Base-by-base conservation (phyloP, 92 coral and sea anemone species). In the Ricordea florida region DNA sequence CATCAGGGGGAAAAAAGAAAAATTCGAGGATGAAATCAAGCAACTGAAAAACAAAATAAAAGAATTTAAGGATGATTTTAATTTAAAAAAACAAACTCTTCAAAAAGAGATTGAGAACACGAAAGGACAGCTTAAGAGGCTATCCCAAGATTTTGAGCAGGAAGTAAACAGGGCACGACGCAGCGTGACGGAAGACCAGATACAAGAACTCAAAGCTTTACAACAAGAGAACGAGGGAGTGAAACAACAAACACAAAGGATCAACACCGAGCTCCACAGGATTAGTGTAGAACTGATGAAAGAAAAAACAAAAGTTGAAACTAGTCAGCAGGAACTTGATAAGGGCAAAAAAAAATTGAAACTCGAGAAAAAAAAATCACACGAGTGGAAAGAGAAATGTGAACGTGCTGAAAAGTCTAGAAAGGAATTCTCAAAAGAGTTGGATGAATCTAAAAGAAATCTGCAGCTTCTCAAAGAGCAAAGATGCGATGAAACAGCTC, bases 311-410 rank as follows among this genome's bases (percentile, higher is more conserved):
- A 53, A 50, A 9, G 33, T 43, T 14, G 77, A 32, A 18, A 74
- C 78, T n/a, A 27, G 29, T 13, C 79, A 88, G 15, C 82, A 77
- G 36, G 90, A 91, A 7, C 44, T 52, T 6, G 85, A 67, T 8
- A 61, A 73, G 33, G 47, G 41, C 3, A 88, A 67, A 53, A 91
- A 88, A 62, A 91, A 79, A 55, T 52, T 82, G 16, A 36, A 66
- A 7, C 77, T 82, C 5, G 93, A 88, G 22, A 91, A 88, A 61
- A 88, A 83, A 60, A 88, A 91, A 24, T 50, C 88, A 4, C 87
- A 87, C 41, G 86, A 90, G 40, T 35, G 75, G 4, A 79, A 69
- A 18, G 84, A 79, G 34, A 82, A 80, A 15, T 49, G n/a, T n/a
- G n/a, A n/a, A n/a, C n/a, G n/a, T n/a, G n/a, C n/a, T n/a, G n/a